Base-by-base conservation (phyloP, 2,888 invertebrate genomes). In the Auanema sp. region DNA sequence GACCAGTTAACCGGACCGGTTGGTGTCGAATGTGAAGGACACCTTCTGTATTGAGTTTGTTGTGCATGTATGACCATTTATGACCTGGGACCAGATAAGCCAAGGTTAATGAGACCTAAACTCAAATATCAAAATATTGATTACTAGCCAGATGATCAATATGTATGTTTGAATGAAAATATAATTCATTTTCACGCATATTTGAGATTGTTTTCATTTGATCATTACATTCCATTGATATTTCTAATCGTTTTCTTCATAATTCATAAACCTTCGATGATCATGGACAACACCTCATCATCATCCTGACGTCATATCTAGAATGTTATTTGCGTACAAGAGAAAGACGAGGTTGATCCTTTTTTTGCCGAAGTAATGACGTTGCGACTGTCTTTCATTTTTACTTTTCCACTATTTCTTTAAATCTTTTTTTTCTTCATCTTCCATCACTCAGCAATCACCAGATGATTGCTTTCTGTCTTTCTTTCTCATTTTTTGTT, bases 251-350 rank as follows among this genome's bases (percentile, higher is more conserved):
- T 47, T 8, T 18, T 6, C 6, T 8, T 47, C 47, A 47, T 16
- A 16, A 18, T 16, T 47, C 47, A 21, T 47, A 16, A 33, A 33
- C 33, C 33, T 33, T 61, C 60, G 60, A 65, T 40, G 50, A 58
- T 49, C 49, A 64, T 64, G 57, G 65, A 56, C 65, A 56, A 56
- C 18, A 23, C 42, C 58, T 55, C 59, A 52, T 51, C 59, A 52
- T 51, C 55, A 53, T 50, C 23, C 51, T 52, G 53, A 40, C 40
- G 55, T 54, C 42, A 54, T 33, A 33, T 33, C 21, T 25, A 33
- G 33, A 52, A 52, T 25, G 53, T 52, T 40, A 21, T 10, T 52
- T 52, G 25, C n/a, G 18, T 52, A 52, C 33, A 52, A 18, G 51
- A 24, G 25, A 25, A n/a, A 51, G 53, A 52, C 40, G 53, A 40